Percentiles rank a stretch among this genome's conserved stretches.
Evolutionary conservation across 2,888 invertebrate genomes (phyloP).

Genomic region (Tachystola acroxantha): DNA sequence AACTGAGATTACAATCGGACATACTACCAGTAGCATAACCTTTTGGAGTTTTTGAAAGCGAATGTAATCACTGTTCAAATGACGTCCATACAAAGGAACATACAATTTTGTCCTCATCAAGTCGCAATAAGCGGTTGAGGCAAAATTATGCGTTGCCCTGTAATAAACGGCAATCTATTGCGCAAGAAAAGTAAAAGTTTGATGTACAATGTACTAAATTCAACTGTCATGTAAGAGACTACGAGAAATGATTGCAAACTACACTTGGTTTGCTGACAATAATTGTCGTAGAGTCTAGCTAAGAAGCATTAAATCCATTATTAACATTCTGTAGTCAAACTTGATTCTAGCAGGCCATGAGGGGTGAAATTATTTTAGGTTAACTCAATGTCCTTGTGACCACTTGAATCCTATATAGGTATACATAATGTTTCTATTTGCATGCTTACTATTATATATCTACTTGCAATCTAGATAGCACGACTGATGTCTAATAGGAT

Average conservation of each 20-base stretch:
- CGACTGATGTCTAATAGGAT: slow-evolving; percentile 27
- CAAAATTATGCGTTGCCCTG: slow-evolving; percentile 31
- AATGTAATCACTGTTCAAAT: slow-evolving; percentile 36
- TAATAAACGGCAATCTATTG: slow-evolving; percentile 38
- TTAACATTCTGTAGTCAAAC: too few species aligned
- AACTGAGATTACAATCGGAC: slow-evolving; percentile 27
- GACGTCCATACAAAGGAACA: slow-evolving; percentile 43
- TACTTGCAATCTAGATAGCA: slow-evolving; percentile 12
- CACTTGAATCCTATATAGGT: too few species aligned
- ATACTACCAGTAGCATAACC: slow-evolving; percentile 13
- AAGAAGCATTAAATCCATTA: too few species aligned
- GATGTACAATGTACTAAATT: slow-evolving; percentile 23
- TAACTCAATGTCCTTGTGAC: too few species aligned
- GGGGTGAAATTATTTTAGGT: too few species aligned
- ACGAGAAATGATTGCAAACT: too few species aligned
- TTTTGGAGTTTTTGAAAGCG: slow-evolving; percentile 28
- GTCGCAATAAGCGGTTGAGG: slow-evolving; percentile 28
- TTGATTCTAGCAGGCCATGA: too few species aligned
- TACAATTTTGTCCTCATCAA: slow-evolving; percentile 48
- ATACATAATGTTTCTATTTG: too few species aligned
- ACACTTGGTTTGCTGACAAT: too few species aligned
- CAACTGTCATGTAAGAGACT: neutral
- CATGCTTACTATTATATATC: slow-evolving; percentile 1
- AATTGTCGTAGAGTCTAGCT: too few species aligned
- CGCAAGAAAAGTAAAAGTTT: slow-evolving; percentile 36